These are phyloP conservation scores for Adoxophyes honmai DNA, from an alignment of 1,140 invertebrate species.

Conservation along the genomic window DNA sequence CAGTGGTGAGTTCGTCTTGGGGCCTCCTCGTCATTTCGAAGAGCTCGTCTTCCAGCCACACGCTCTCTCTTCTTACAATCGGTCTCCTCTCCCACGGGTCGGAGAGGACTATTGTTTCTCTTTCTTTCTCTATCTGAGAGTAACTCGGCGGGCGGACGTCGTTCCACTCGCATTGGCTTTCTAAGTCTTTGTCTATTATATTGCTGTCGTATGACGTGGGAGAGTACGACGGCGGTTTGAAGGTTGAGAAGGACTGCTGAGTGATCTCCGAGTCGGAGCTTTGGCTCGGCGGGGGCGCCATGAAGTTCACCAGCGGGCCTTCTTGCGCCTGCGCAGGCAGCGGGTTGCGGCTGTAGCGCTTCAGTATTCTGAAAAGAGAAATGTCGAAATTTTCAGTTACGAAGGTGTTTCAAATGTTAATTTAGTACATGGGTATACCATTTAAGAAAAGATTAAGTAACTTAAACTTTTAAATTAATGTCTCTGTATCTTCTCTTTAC, in stretches of 20 bases:
- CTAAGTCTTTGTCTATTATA: constrained; percentile 61
- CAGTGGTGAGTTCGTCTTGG: constrained; percentile 88
- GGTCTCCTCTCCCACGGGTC: constrained; percentile 71
- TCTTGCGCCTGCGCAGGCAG: constrained; percentile 67
- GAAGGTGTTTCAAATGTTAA: too few relatives aligned
- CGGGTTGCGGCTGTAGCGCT: constrained; percentile 83
- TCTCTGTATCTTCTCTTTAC: too few relatives aligned
- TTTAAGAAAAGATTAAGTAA: too few relatives aligned
- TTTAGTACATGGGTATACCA: too few relatives aligned
- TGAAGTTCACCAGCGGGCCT: constrained; percentile 81
- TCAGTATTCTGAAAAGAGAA: constrained; percentile 73
- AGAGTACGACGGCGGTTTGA: constrained; percentile 77
- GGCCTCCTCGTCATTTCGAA: constrained; percentile 85
- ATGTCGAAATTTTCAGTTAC: too few relatives aligned
- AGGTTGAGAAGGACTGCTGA: constrained; percentile 76
- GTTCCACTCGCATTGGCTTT: constrained; percentile 66
- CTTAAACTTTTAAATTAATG: too few relatives aligned
- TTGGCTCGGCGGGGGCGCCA: constrained; percentile 77
- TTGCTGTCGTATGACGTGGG: constrained; percentile 64
- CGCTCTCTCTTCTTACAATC: constrained; percentile 69
- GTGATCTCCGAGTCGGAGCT: constrained; percentile 57
- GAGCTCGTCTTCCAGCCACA: constrained; percentile 85
- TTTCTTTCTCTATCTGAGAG: constrained; percentile 60
- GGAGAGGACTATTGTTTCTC: constrained; percentile 74
- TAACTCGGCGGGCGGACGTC: constrained; percentile 76